Conservation (phyloP, 1,140 invertebrate genomes). For the Nephila pilipes region DNA sequence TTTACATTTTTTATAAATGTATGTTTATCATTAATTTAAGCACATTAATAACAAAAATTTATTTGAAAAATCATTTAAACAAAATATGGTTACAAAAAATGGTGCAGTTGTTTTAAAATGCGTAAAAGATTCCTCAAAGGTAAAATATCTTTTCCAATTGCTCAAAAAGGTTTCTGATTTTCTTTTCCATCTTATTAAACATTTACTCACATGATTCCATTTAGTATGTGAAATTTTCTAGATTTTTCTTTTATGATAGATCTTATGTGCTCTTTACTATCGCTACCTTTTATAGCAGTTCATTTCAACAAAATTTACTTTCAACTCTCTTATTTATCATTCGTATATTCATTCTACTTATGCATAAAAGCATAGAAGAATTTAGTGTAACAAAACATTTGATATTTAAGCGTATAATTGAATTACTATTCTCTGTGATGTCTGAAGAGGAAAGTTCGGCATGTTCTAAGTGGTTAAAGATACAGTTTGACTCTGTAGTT, state of each 20-base stretch:
- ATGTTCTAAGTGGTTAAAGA: not conserved
- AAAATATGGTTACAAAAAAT: not conserved
- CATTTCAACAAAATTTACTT: conserved; percentile 2
- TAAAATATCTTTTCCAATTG: not conserved
- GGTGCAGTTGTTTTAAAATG: not conserved
- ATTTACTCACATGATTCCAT: conserved; percentile 41
- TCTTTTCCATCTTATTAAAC: not conserved
- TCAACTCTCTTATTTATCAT: conserved; percentile 35
- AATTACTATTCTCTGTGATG: not conserved
- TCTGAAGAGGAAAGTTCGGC: not conserved
- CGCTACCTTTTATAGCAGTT: conserved; percentile 3
- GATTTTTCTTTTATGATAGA: conserved; percentile 10
- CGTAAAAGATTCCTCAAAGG: not conserved
- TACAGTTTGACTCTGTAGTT: not conserved
- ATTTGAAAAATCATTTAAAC: too few species aligned
- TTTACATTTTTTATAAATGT: too few species aligned
- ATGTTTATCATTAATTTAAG: too few species aligned
- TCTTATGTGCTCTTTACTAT: conserved; percentile 13
- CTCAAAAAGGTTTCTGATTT: not conserved
- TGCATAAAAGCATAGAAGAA: not conserved
- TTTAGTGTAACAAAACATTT: conserved; percentile 24
- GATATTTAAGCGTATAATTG: not conserved
- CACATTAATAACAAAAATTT: too few species aligned
- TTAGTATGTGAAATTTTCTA: conserved; percentile 20
- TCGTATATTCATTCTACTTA: not conserved